Evolutionary conservation across 2,797 vertebrate species (phyloP).

Genomic region (Coranthus polyacanthus): DNA sequence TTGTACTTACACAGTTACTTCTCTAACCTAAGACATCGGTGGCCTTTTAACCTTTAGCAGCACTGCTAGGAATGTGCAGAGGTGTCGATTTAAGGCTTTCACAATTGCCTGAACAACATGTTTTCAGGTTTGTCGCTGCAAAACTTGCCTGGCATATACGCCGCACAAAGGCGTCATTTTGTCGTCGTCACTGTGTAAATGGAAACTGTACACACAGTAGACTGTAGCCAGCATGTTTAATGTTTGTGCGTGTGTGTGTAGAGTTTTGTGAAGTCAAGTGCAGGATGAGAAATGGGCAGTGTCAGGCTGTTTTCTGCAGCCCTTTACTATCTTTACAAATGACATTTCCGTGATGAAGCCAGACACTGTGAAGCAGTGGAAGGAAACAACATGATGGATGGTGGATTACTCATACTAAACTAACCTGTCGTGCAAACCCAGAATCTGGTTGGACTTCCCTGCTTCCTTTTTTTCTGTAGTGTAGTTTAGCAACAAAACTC

Average conservation of each 20-base stretch:
- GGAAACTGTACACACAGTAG: not conserved
- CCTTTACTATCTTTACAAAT: not conserved
- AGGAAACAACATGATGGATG: slow-evolving; percentile 4
- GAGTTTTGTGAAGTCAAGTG: not conserved
- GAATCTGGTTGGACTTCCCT: not conserved
- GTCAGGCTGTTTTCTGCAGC: slow-evolving; percentile 11
- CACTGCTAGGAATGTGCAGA: slow-evolving; percentile 11
- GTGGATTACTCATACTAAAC: slow-evolving; percentile 6
- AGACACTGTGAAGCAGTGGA: slow-evolving; percentile 15
- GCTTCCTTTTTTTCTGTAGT: not conserved
- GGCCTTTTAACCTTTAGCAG: slow-evolving; percentile 34
- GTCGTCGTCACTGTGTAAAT: not conserved
- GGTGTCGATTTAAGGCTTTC: slow-evolving; percentile 10
- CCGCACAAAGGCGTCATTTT: not conserved
- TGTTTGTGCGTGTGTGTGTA: not conserved
- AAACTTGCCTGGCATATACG: not conserved
- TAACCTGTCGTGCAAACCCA: not conserved
- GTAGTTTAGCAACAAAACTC: slow-evolving; percentile 2
- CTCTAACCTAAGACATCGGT: not conserved
- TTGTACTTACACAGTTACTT: too few species aligned
- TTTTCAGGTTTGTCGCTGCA: not conserved
- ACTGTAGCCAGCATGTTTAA: not conserved
- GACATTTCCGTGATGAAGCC: slow-evolving; percentile 13
- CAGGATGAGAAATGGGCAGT: slow-evolving; percentile 9
- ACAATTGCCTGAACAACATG: slow-evolving; percentile 2